Base-by-base conservation (phyloP, 2,113 vertebrate genomes). In the Coturnix japonica region DNA sequence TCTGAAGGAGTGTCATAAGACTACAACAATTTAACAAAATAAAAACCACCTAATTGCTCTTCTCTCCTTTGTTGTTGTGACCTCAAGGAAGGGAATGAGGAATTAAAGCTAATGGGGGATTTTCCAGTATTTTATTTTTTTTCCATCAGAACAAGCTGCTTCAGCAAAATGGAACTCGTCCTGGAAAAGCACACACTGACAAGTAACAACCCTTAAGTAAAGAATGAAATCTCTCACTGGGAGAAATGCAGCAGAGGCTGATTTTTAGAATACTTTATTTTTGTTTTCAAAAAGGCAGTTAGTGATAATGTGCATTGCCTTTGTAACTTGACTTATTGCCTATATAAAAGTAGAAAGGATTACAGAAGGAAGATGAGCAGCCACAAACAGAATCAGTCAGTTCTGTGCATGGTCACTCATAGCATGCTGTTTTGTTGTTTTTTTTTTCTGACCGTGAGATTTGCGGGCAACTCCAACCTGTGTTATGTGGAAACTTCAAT, bases 381-480 rank as follows among this genome's bases (percentile, higher is more conserved):
- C 8, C 71, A 49, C 17, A 70, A 69, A 37, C 3, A 74, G 56
- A 64, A 46, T n/a, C 12, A 25, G 35, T 82, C 59, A 37, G 14
- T 47, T 76, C 13, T 20, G 20, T 43, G 54, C 54, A n/a, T 16
- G 39, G 35, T 30, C 14, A 23, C 6, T 53, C 0, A 0, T 46
- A 28, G 59, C 7, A 15, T 37, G 53, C 41, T 23, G 11, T 41
- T 41, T 41, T 11, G n/a, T 25, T 46, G 4, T 46, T 46, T 46
- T 20, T 11, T 46, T 92, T 67, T 51, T 77, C 41, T 20, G 4
- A 30, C 22, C 43, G 33, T 43, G n/a, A 70, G 11, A 74, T 71
- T 21, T 80, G 25, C 11, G n/a, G 14, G 18, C 15, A 76, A 20
- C 43, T 70, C 28, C 30, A n/a, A 59, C 47, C 25, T 31, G 12